Evolutionary conservation across 2,888 invertebrate species (phyloP), one percentile per base, ranked within the genome.

Genomic region (Andrena hattorfiana): DNA sequence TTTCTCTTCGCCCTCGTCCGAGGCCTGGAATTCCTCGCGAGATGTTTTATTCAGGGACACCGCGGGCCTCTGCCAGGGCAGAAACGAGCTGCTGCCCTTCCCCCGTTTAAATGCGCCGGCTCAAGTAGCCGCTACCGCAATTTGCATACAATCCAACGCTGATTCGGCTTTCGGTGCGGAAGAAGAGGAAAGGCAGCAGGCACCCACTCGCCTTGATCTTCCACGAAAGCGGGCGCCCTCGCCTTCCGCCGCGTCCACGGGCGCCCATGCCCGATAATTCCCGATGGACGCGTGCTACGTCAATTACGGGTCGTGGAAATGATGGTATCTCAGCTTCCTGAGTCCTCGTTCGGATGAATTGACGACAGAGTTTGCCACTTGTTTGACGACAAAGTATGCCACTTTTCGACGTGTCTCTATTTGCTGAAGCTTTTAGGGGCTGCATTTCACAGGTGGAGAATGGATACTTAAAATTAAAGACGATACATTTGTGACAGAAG

Each of bases 31-130:
- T 93, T 93, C 92, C 91, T 89, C 85, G 90, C 86, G 88, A 91
- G 93, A 93, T 93, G 93, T 93, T 93, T 93, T 93, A 93, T 93
- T 93, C 93, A 93, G 91, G 90, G 93, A 93, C 91, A 92, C 93
- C 92, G 91, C 90, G 90, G 92, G 92, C 92, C 89, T 91, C 90
- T 87, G 83, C 84, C 85, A 69, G 87, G 83, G 76, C 80, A 82
- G 87, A 83, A 89, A 89, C 87, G 88, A 86, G 85, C 89, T 83
- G 89, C 86, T 84, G 79, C 88, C 82, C 81, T 87, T 84, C 90
- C 82, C 63, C 74, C 87, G 90, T 88, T 91, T 91, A 90, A 90
- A 91, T 90, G 87, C 88, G 87, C 87, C 89, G 83, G 89, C 89
- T 92, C 92, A 92, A 93, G 93, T 92, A 93, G 93, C 93, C 90